phyloP scores from a whole-genome alignment of 2,888 invertebrate genomes.

The Crossocerus cetratus region DNA sequence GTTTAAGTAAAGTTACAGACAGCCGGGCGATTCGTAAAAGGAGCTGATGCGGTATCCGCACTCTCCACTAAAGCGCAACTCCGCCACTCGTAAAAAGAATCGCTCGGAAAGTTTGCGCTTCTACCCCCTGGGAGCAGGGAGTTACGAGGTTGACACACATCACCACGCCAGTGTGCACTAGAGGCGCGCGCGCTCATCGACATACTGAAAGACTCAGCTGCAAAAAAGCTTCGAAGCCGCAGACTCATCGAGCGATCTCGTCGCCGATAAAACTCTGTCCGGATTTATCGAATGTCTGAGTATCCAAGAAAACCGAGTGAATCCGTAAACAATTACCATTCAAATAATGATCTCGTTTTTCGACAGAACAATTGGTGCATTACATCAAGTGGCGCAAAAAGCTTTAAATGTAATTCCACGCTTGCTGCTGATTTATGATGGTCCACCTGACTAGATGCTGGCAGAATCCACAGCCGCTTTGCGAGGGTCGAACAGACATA shows the following conservation, averaged over 20 bases:
- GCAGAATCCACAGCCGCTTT: no score
- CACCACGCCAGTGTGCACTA: neutral
- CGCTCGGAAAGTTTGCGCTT: constrained; percentile 35
- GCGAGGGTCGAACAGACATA: neutral
- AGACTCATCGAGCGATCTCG: neutral
- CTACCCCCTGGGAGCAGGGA: constrained; percentile 10
- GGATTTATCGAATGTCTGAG: neutral
- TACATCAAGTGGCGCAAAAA: neutral
- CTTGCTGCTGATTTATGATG: no score
- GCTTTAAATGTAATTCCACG: no score
- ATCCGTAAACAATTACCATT: neutral
- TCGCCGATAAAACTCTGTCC: neutral
- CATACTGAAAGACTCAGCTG: constrained; percentile 14
- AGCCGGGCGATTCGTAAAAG: constrained; percentile 16
- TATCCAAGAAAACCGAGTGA: no score
- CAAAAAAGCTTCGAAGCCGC: neutral
- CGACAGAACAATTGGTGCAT: no score
- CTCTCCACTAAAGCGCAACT: constrained; percentile 37
- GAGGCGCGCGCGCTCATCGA: neutral
- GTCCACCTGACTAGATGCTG: no score
- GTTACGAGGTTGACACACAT: constrained; percentile 8
- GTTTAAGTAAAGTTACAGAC: constrained; percentile 40
- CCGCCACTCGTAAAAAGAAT: constrained; percentile 46
- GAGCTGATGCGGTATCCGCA: constrained; percentile 24
- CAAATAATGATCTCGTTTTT: no score